Base-by-base conservation (phyloP, 2,113 vertebrate genomes). In the Anser brachyrhynchus region DNA sequence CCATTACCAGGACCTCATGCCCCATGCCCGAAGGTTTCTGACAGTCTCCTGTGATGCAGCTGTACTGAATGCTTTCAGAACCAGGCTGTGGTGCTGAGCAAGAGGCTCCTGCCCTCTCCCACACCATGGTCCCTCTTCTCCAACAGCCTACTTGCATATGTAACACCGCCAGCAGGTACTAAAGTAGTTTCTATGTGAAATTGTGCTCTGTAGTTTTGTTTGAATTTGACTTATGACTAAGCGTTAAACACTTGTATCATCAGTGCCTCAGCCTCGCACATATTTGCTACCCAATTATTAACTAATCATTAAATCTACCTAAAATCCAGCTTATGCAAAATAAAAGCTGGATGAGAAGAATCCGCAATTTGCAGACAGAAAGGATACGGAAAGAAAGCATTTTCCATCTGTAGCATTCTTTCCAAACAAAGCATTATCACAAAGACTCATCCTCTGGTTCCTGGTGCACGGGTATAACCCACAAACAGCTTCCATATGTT, bases 271-370 rank as follows among this genome's bases (percentile, higher is more conserved):
- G 67, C 75, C 61, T 61, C 3, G 5, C 79, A 58, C 65, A 52
- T 31, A 57, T 64, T 75, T 77, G 44, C 93, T 76, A 89, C 76
- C 70, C 73, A 79, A 31, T 87, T 84, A 92, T 91, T 92, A 97
- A 79, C 72, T 89, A 87, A 92, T 90, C 69, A 81, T 87, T 91
- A 89, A 93, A 92, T 58, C 62, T 84, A 96, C 70, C 80, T 87
- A 73, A 96, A 95, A 95, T 64, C 72, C 61, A 81, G 20, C 26
- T 94, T 78, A 81, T 78, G 69, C 52, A 92, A 87, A 95, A 93
- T 70, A 87, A 90, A 96, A 72, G 18, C 78, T 44, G 9, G 35
- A 65, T 57, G n/a, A 80, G 52, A 74, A 92, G 44, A 93, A 71
- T 72, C 74, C 25, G 67, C 11, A 57, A n/a, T 88, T 96, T 96